These are phyloP conservation scores for Agrochola litura DNA, from an alignment of 2,888 invertebrate genomes.

Conservation along the genomic window DNA sequence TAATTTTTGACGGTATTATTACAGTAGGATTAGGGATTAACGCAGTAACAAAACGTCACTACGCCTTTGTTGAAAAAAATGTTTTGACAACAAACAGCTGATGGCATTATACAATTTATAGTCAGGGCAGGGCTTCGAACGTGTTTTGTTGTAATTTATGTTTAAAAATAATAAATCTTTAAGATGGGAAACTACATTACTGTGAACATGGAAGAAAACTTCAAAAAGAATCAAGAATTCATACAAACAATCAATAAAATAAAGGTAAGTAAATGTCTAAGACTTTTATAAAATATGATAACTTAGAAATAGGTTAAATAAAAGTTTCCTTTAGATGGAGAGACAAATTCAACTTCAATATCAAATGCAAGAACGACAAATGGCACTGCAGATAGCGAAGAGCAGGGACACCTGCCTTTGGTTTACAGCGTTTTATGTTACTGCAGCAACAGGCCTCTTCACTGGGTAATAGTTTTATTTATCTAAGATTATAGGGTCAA, in stretches of 20 bases:
- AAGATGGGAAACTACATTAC: constrained; percentile 91
- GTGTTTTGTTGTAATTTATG: constrained; percentile 54
- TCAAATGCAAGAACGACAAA: constrained; percentile 94
- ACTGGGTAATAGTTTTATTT: constrained; percentile 83
- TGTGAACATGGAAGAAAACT: constrained; percentile 92
- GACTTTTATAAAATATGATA: constrained; percentile 11
- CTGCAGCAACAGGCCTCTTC: constrained; percentile 88
- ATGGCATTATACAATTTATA: constrained; percentile 37
- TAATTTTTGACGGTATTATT: not conserved
- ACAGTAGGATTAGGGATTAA: not conserved
- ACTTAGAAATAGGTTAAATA: not conserved
- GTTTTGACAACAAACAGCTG: constrained; percentile 64
- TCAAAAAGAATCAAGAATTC: constrained; percentile 93
- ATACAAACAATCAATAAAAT: constrained; percentile 92
- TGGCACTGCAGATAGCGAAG: constrained; percentile 93
- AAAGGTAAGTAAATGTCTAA: constrained; percentile 89
- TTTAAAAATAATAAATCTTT: constrained; percentile 36
- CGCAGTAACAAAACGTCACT: constrained; percentile 42
- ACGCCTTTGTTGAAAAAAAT: constrained; percentile 30
- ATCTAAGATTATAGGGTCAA: not conserved
- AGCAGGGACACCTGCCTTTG: constrained; percentile 94
- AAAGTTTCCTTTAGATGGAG: constrained; percentile 91
- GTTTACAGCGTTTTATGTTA: constrained; percentile 92
- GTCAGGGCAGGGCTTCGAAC: constrained; percentile 54
- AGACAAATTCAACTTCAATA: constrained; percentile 95